Evolutionary conservation across 1,140 invertebrate species (phyloP), one percentile per base, ranked within the genome.

Genomic region (Heliconius himera): DNA sequence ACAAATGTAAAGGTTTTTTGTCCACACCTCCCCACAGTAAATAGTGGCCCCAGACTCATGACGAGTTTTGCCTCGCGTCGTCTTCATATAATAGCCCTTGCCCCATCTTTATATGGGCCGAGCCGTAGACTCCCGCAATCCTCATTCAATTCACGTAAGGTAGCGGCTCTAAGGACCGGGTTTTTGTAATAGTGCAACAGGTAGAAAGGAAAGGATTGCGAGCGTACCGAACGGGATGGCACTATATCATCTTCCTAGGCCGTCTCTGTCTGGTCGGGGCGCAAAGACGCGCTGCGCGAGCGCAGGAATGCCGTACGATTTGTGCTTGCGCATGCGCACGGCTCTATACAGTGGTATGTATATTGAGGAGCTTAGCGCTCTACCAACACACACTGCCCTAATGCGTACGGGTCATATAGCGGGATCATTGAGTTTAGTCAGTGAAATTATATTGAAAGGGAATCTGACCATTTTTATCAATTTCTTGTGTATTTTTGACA

Each of bases 361-460:
- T 82, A 83, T 88, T 87, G 86, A 91, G 90, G 87, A 85, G 83
- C 83, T 84, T 81, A 81, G 81, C 85, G 86, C 85, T 89, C 87
- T 89, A 88, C 86, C 89, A 89, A 91, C 92, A 93, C 91, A 93
- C 90, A 93, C 89, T 94, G 93, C 92, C 92, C 92, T 94, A 94
- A 94, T 94, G 93, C 89, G 93, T 93, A 88, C 86, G 91, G 93
- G 93, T 94, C 93, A 93, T 92, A 82, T 94, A 94, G 92, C 93
- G 93, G 93, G 92, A 94, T 92, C 85, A 89, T 89, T 85, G 89
- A 91, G 92, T 93, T 93, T 93, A 93, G 90, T 85, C 89, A 94
- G 93, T 94, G 92, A 94, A 94, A 94, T 94, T 93, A 93, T 88
- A 93, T 91, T 91, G 93, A 94, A 94, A 94, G 92, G 93, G 93